Evolutionary conservation across 2,797 vertebrate genomes (phyloP).

Genomic region (Sebastes vulpes): DNA sequence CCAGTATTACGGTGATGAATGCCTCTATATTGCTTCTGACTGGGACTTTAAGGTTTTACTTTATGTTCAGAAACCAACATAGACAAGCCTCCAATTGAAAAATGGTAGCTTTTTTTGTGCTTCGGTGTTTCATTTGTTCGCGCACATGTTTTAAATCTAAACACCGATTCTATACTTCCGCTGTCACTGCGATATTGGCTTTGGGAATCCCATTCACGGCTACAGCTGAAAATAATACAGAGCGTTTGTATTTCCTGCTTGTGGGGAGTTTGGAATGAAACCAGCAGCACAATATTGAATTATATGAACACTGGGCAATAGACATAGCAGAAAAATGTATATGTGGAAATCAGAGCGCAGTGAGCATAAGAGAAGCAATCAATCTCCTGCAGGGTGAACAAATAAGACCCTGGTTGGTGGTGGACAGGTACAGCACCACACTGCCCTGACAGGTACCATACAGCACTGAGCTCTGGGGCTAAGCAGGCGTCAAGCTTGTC

Average conservation of each 20-base stretch:
- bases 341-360: background rate
- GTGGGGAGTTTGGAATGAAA: slow-evolving; percentile 31
- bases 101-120: background rate
- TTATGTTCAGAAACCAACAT: background rate
- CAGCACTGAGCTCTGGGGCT: slow-evolving; percentile 57
- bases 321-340: background rate
- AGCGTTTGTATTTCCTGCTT: slow-evolving; percentile 3
- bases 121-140: slow-evolving; percentile 5
- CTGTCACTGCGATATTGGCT: slow-evolving; percentile 14
- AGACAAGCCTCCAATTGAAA: background rate
- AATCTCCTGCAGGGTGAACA: slow-evolving; percentile 19
- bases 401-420: slow-evolving; percentile 1
- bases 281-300: slow-evolving; percentile 25
- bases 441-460: slow-evolving; percentile 59
- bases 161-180: slow-evolving; percentile 6
- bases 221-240: slow-evolving; percentile 28
- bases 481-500: slow-evolving; percentile 64
- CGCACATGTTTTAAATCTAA: slow-evolving; percentile 18
- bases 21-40: background rate
- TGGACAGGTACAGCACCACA: slow-evolving; percentile 37
- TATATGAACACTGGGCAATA: background rate
- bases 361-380: slow-evolving; percentile 4
- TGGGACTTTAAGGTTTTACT: background rate
- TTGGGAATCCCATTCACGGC: slow-evolving; percentile 17
- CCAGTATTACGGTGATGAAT: background rate